Evolutionary conservation across 2,888 invertebrate species (phyloP), one percentile per base, ranked within the genome.

Genomic region (Reticulitermes lucifugus): DNA sequence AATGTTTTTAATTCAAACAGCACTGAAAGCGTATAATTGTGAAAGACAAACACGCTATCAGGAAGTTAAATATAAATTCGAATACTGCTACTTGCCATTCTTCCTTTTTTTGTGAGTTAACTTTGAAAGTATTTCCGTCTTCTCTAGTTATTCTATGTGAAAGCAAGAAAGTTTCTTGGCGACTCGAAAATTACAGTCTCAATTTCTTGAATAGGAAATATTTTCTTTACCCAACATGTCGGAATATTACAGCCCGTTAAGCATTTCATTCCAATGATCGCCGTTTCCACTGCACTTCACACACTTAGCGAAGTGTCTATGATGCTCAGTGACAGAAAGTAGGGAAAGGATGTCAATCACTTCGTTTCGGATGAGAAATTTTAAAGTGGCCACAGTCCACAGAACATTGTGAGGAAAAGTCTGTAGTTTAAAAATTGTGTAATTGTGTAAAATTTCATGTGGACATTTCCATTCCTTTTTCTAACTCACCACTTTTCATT

Each of bases 1-100:
- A 65, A 65, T 25, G 7, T 65, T 65, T 65, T 65, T n/a, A 65
- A 65, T 65, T n/a, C 65, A 65, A 65, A 65, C 65, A 65, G n/a
- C n/a, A 65, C 6, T 25, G 25, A 2, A 65, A 65, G 65, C 65
- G 65, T 9, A 35, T 12, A n/a, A 65, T n/a, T 65, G 14, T n/a
- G n/a, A 25, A 65, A 65, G 65, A 65, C 25, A 65, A 65, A 65
- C 65, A 65, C 25, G n/a, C n/a, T 65, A 65, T 65, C 65, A 25
- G 25, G 12, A 25, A 65, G 65, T 65, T 65, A 0, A 60, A n/a
- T 14, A 51, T 6, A 51, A 14, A 12, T 51, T 14, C 51, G 51
- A 51, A 51, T 18, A n/a, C 35, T 35, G 35, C 4, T 35, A 2
- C 21, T n/a, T 21, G 12, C 22, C 6, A 22, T 60, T 60, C 59